Evolutionary conservation across 2,113 vertebrate species (phyloP), one percentile per base, ranked within the genome.

Genomic region (Cisticola juncidis): DNA sequence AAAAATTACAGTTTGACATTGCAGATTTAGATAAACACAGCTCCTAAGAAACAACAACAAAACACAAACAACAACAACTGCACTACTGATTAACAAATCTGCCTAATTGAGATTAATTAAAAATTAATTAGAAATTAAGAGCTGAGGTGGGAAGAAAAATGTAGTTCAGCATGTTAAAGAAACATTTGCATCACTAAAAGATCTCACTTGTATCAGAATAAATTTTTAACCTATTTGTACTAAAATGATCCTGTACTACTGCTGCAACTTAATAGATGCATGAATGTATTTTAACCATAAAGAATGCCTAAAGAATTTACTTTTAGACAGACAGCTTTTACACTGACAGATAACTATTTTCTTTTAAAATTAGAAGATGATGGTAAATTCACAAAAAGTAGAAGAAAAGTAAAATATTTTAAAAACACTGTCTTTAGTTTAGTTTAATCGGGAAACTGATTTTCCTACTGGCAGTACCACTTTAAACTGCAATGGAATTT

Each of bases 11-110:
- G 48, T 45, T 70, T 73, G 38, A 65, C n/a, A 35, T 3, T n/a
- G 24, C 2, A 1, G 28, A 44, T 73, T 61, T 65, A 73, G 22
- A 50, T 29, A 86, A 72, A 77, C 24, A 44, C 13, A 50, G 47
- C 24, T 68, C 21, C 45, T 21, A 42, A 57, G 31, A 76, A 87
- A 76, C 35, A n/a, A 38, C 0, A 0, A 73, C 33, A 69, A 88
- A 81, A 60, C 47, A 56, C 0, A 0, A 31, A 38, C 38, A 38
- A 38, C 38, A 38, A 38, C 38, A 26, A 40, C 25, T 0, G 0
- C 14, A 28, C 12, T 35, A 54, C 16, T 23, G 8, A 60, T 42
- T 24, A 66, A 44, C 13, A 81, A 88, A 88, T 47, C 9, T 50
- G 18, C n/a, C 16, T 35, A 42, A 48, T 28, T 82, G 16, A 16